These are phyloP conservation scores for Pantherophis vulpinus DNA, from an alignment of 2,797 vertebrate genomes.

Conservation along the genomic window DNA sequence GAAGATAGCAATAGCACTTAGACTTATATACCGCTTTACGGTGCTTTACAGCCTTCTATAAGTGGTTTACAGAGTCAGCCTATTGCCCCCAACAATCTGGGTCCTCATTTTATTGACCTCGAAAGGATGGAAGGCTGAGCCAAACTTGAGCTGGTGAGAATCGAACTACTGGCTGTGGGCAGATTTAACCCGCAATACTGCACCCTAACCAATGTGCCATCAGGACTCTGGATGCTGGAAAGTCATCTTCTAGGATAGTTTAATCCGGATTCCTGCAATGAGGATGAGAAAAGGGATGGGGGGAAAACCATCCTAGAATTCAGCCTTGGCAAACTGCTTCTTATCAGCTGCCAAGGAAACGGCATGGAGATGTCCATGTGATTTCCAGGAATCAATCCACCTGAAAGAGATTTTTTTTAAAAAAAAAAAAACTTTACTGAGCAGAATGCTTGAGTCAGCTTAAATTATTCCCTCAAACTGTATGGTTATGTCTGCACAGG, in stretches of 20 bases:
- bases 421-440: not conserved
- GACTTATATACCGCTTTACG: not conserved
- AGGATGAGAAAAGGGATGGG: not conserved
- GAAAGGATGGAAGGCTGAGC: not conserved
- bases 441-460: not conserved
- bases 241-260: not conserved
- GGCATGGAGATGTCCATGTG: not conserved
- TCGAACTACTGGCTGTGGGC: not conserved
- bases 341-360: not conserved
- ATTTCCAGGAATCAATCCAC: not conserved
- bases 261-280: not conserved
- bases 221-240: not conserved
- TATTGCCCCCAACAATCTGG: not conserved
- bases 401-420: not conserved
- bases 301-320: not conserved
- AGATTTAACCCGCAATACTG: not conserved
- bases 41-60: not conserved
- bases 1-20: not conserved
- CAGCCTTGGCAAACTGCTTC: not conserved
- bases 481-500: not conserved
- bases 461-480: not conserved
- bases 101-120: not conserved
- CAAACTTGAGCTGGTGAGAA: not conserved
- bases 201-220: not conserved
- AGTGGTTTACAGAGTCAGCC: not conserved